These are phyloP conservation scores for Drosophila asahinai DNA, from an alignment of 1,140 invertebrate genomes.

Conservation along the genomic window DNA sequence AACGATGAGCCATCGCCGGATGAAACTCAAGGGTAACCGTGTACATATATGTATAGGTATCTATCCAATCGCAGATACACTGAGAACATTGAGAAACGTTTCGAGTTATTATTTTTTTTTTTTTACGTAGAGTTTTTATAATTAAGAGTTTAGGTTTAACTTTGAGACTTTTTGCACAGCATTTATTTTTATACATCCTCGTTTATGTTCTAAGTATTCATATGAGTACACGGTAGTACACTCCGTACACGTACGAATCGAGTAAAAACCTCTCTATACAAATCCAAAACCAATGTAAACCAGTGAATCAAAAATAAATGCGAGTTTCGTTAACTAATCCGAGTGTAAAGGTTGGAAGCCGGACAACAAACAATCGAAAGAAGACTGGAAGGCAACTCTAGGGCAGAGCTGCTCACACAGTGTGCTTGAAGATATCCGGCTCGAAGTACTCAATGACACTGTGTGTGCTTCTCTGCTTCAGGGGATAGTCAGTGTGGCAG, in stretches of 20 bases:
- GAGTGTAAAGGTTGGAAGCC: conserved; percentile 38
- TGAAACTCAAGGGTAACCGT: conserved; percentile 24
- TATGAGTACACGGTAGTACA: conserved; percentile 36
- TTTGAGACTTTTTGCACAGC: conserved; percentile 81
- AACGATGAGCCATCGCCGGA: conserved; percentile 2
- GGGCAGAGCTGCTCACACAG: not conserved
- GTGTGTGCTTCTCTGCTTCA: not conserved
- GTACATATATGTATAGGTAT: conserved; percentile 35
- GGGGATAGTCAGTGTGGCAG: conserved; percentile 1
- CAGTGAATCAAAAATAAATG: conserved; percentile 54
- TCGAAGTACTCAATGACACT: not conserved
- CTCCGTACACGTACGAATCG: conserved; percentile 50
- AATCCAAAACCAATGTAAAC: conserved; percentile 49
- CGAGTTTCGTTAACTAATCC: conserved; percentile 56
- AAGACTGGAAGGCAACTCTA: conserved; percentile 24
- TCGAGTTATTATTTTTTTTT: conserved; percentile 20
- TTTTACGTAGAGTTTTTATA: conserved; percentile 41
- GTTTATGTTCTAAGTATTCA: conserved; percentile 47
- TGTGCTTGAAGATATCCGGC: too few relatives aligned
- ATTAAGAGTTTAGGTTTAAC: conserved; percentile 79
- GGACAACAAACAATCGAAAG: conserved; percentile 29
- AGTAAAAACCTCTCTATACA: conserved; percentile 62
- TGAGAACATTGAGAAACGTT: conserved; percentile 45
- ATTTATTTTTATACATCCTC: conserved; percentile 69
- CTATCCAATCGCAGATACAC: conserved; percentile 45